phyloP scores from a whole-genome alignment of 1,140 invertebrate species.

The Drosophila pruinosa region DNA sequence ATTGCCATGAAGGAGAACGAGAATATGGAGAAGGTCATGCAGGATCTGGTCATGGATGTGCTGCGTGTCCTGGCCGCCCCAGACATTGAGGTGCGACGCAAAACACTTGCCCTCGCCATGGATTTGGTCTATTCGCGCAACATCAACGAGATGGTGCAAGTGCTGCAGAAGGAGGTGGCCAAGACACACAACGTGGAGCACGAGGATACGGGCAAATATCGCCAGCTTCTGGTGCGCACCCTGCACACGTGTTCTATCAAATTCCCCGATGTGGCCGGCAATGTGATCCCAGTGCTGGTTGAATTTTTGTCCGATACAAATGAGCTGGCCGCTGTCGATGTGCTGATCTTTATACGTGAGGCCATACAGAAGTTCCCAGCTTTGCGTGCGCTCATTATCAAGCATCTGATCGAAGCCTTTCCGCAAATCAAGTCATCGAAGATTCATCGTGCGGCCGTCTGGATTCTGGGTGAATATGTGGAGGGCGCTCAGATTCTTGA shows the following conservation, averaged over 20 bases:
- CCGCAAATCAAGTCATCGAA: conserved; percentile 91
- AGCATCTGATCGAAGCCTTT: conserved; percentile 92
- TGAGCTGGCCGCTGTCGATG: conserved; percentile 96
- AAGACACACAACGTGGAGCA: conserved; percentile 96
- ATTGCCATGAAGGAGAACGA: conserved; percentile 94
- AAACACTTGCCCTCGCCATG: conserved; percentile 93
- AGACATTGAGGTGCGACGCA: conserved; percentile 96
- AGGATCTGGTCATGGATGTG: conserved; percentile 99
- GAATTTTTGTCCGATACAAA: conserved; percentile 98
- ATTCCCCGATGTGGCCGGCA: conserved; percentile 97
- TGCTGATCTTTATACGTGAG: conserved; percentile 96
- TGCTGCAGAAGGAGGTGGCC: conserved; percentile 97
- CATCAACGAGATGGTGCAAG: conserved; percentile 97
- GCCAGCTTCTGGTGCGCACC: conserved; percentile 97
- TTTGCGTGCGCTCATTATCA: conserved; percentile 91
- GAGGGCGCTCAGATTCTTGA: conserved; percentile 90
- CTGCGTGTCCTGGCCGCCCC: conserved; percentile 95
- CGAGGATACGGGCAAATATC: conserved; percentile 97
- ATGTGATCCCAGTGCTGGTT: conserved; percentile 96
- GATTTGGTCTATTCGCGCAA: conserved; percentile 97
- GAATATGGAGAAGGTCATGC: conserved; percentile 95
- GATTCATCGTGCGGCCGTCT: conserved; percentile 97
- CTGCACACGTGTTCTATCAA: conserved; percentile 97
- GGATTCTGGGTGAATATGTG: conserved; percentile 99
- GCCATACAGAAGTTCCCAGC: conserved; percentile 96